Base-by-base conservation (phyloP, 2,113 vertebrate species). In the Lethenteron reissneri region DNA sequence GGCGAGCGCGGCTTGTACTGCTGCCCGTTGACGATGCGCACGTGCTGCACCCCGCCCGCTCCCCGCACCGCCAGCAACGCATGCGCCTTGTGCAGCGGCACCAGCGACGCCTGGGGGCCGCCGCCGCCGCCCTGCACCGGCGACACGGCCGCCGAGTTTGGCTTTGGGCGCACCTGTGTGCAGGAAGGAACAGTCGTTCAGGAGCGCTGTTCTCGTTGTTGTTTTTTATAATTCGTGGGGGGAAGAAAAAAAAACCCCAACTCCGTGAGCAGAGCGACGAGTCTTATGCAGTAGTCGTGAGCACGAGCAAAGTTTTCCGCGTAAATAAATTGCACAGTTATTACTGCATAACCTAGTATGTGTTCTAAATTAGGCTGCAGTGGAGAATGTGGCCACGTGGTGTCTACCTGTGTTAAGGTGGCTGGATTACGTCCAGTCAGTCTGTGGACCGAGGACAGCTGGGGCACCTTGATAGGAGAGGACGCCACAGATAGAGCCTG, bases 51-150 rank as follows among this genome's bases (percentile, higher is more conserved):
- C 41, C n/a, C 41, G 41, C 41, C 4, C 41, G 41, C 25, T 11
- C n/a, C 64, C 64, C 25, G 64, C 25, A 68, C 64, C 25, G 64
- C n/a, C 25, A 25, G 25, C n/a, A 68, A 9, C 64, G 25, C 64
- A 9, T n/a, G n/a, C 9, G 64, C n/a, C n/a, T 68, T 17, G 25
- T n/a, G 64, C 25, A 17, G n/a, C 9, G 64, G 64, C 5, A 41
- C 41, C 5, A 41, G 41, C 41, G 41, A 41, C 6, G 41, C 41
- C 41, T 41, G 41, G 41, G 41, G 41, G 41, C 41, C 41, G 64
- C n/a, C 25, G 64, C n/a, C 64, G 64, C n/a, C 25, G 64, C n/a
- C 64, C 64, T 68, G 64, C 25, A 68, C 64, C 25, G 64, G 64
- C 25, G 64, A 68, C n/a, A 68, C 64, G n/a, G 25, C 64, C 64